Base-by-base conservation (phyloP, 2,113 vertebrate genomes). In the Urocynchramus pylzowi region DNA sequence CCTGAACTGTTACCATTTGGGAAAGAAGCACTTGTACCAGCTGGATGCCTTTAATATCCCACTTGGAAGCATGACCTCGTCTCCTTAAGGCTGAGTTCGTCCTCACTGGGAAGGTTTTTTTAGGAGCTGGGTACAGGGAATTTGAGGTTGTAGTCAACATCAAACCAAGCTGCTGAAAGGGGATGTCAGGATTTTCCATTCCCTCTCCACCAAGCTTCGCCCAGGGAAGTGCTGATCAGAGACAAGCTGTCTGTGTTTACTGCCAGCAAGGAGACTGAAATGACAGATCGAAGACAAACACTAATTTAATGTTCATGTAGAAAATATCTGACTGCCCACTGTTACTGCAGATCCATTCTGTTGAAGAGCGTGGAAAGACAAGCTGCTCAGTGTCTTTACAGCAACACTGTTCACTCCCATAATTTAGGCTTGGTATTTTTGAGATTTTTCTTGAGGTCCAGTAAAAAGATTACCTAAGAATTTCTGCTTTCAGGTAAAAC, bases 21-120 rank as follows among this genome's bases (percentile, higher is more conserved):
- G 85, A 83, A 83, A 95, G 49, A 35, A 94, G 87, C 41, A 63
- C 71, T 90, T 70, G 75, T 77, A 95, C 85, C 85, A 94, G 82
- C 90, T 88, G 95, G 83, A 67, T 71, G 73, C 28, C 93, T 95
- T 90, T 90, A 78, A 74, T 81, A 89, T 49, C 39, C 90, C 33
- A 33, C 49, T 84, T 83, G 85, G 89, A 95, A 94, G 79, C 64
- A n/a, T 0, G 15, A 81, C 35, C 45, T 83, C 7, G 33, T n/a
- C 87, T 65, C 63, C 63, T 94, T 41, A 73, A 78, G 85, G 91
- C 54, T 53, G 84, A 73, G 37, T 35, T 64, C 78, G 49, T 77
- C 63, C 87, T 90, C 47, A 11, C 31, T 63, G 63, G 57, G 45
- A 54, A 67, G 71, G 28, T 16, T 57, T 84, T 84, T 81, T 90